Conservation (phyloP, 2,888 invertebrate species). For the Corythucha ciliata region DNA sequence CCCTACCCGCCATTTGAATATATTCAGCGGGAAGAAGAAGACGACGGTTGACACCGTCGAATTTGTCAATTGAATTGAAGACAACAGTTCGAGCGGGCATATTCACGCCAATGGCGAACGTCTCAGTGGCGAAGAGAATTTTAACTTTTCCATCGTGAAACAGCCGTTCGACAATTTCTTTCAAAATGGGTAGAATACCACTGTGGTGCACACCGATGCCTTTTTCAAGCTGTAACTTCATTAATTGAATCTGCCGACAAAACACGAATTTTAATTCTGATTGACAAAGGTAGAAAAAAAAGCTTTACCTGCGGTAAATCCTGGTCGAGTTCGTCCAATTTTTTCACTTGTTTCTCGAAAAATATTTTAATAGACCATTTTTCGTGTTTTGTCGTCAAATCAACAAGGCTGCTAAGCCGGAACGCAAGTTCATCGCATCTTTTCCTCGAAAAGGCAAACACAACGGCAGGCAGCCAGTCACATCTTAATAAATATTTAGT, state of each 20-base stretch:
- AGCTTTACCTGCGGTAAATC: constrained; percentile 69
- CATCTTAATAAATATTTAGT: constrained; percentile 61
- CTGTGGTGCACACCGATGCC: constrained; percentile 98
- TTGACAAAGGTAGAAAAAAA: not conserved
- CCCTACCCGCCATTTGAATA: constrained; percentile 97
- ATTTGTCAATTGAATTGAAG: constrained; percentile 86
- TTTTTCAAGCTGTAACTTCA: constrained; percentile 61
- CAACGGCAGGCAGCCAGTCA: constrained; percentile 71
- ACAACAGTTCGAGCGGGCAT: constrained; percentile 98
- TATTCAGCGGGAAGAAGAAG: constrained; percentile 85
- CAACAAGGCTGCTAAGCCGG: constrained; percentile 44
- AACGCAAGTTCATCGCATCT: constrained; percentile 62
- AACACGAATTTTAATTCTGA: not conserved
- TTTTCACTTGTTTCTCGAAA: constrained; percentile 52
- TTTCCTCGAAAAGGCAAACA: constrained; percentile 79
- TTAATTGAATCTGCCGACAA: constrained; percentile 48
- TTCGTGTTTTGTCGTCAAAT: constrained; percentile 66
- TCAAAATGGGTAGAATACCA: constrained; percentile 94
- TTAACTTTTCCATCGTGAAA: constrained; percentile 89
- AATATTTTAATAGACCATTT: constrained; percentile 76
- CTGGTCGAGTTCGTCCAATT: constrained; percentile 73
- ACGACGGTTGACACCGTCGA: constrained; percentile 72
- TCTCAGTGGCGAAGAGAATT: constrained; percentile 94
- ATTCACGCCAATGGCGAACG: constrained; percentile 99
- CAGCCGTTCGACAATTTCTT: constrained; percentile 96